Base-by-base conservation (phyloP, 2,797 vertebrate genomes). In the Pseudomugil tenellus region DNA sequence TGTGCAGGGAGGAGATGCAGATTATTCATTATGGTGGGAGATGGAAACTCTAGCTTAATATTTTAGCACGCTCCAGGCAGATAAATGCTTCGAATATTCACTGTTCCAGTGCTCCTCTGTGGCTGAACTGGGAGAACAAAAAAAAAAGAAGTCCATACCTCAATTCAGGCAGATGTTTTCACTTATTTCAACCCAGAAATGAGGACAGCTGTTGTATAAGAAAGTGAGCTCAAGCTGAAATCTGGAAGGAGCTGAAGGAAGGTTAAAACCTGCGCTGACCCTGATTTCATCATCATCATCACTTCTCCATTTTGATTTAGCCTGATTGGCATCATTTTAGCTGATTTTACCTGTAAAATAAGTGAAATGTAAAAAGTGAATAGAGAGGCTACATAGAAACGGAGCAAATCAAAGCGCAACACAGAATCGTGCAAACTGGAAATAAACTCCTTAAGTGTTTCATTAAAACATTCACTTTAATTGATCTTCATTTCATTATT, bases 21-120 rank as follows among this genome's bases (percentile, higher is more conserved):
- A 80, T 52, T 19, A 57, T 32, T 69, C 37, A 46, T 53, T n/a
- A 61, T 53, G 37, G 12, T 34, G 34, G 46, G 25, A 41, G 29
- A 52, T 56, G 48, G 55, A 17, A 76, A 62, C 48, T 51, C 56
- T 11, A 1, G 46, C 70, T 76, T 69, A 76, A 83, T 78, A 71
- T 81, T 80, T 73, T 46, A 81, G 12, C 59, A 61, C 3, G 55
- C 79, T 72, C 28, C 10, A 67, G 83, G 77, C 16, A 68, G 35
- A 83, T 56, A 74, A 81, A 74, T 53, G 62, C n/a, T 35, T 63
- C 49, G 41, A 70, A 83, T 65, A 41, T 66, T 56, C 14, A 35
- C 46, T 53, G 64, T 53, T 67, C 53, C 68, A 48, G 28, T 63
- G 64, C 67, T 55, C 26, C 41, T 68, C 64, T 70, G 57, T 59